These are phyloP conservation scores for Raphicerus campestris DNA, from an alignment of 2,113 vertebrate species.

Conservation along the genomic window DNA sequence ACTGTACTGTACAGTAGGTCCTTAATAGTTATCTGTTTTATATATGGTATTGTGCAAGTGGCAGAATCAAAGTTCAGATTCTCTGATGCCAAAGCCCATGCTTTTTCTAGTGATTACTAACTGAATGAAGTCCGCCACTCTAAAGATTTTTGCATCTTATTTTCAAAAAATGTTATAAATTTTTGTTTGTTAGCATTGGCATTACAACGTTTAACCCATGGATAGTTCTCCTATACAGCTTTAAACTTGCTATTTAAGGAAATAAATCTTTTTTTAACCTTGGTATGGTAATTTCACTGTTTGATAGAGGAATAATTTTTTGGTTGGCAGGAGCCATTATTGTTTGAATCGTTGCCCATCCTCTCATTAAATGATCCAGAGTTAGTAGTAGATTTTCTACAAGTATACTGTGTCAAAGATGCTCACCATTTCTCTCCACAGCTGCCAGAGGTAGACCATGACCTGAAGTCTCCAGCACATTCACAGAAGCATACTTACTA, in stretches of 20 bases:
- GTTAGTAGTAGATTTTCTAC: background rate
- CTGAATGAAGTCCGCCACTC: background rate
- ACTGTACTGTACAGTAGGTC: background rate
- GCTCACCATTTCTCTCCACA: background rate
- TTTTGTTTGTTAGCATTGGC: background rate
- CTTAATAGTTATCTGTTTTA: background rate
- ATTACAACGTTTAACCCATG: background rate
- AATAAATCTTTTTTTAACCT: background rate
- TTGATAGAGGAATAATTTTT: background rate
- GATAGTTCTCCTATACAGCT: background rate
- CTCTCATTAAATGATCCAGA: background rate
- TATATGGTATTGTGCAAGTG: background rate
- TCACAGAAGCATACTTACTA: background rate
- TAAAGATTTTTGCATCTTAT: background rate
- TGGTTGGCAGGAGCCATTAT: background rate
- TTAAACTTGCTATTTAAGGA: background rate
- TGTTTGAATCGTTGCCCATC: background rate
- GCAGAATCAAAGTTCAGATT: background rate
- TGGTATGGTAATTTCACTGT: background rate
- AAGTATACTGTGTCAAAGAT: background rate
- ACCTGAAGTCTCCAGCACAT: background rate
- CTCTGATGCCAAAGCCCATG: background rate
- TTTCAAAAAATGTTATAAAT: background rate
- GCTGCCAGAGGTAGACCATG: background rate
- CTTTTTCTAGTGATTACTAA: background rate